These are phyloP conservation scores for Alviniconcha marisindica DNA, from an alignment of 1,140 invertebrate species.

Conservation along the genomic window DNA sequence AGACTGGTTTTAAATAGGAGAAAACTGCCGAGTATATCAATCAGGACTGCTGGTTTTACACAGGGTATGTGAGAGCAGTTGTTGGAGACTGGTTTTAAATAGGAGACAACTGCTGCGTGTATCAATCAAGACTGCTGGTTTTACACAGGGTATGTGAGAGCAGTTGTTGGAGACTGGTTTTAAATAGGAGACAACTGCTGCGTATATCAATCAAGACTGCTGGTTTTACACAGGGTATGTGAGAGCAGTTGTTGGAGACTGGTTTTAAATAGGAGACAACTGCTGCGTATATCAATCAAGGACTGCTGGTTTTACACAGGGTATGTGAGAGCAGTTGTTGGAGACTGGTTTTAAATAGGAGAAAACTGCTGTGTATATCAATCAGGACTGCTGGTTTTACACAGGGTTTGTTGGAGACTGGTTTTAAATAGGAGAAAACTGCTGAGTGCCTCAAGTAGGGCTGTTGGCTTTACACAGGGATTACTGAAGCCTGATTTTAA, in stretches of 20 bases:
- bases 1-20: too few relatives aligned
- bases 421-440: neutral
- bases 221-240: too few relatives aligned
- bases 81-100: too few relatives aligned
- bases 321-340: too few relatives aligned
- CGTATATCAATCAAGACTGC: neutral
- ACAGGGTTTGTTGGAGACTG: too few relatives aligned
- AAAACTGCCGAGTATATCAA: conserved; percentile 87
- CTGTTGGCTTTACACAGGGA: conserved; percentile 95
- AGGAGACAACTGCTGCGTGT: conserved; percentile 85
- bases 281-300: neutral
- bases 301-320: neutral
- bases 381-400: conserved; percentile 88
- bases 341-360: too few relatives aligned
- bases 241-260: too few relatives aligned
- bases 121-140: conserved; percentile 88
- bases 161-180: too few relatives aligned
- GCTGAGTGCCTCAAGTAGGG: conserved; percentile 79
- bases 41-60: conserved; percentile 89
- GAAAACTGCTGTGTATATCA: conserved; percentile 75
- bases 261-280: too few relatives aligned
- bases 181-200: neutral
- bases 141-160: conserved; percentile 89
- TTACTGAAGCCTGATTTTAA: too few relatives aligned
- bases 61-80: conserved; percentile 90